Base-by-base conservation (phyloP, 2,797 vertebrate species). In the Alosa sapidissima region DNA sequence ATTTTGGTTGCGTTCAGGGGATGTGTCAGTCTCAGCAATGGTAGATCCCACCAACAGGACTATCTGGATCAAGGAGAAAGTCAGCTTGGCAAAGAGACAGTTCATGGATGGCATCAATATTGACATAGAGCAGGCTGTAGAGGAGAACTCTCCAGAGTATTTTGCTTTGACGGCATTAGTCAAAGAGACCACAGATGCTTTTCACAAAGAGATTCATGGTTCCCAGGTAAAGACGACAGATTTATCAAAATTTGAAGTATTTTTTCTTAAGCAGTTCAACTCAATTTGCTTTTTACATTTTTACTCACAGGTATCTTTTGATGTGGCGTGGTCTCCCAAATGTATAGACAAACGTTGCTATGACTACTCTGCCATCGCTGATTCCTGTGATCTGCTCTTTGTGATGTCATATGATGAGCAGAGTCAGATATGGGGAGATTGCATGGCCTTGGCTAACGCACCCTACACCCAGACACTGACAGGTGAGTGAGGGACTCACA, bases 351-450 rank as follows among this genome's bases (percentile, higher is more conserved):
- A 91, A 86, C 96, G 98, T 81, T 99, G 97, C 90, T 99, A 99
- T 87, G 97, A 99, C 92, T 98, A 99, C 75, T 90, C 93, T 41
- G 91, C 91, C 82, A 97, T 99, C 85, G 98, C 97, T 21, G 92
- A 96, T 41, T 96, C 96, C 86, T 98, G 97, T 82, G 98, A 99
- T 94, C 95, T 99, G 90, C 86, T 99, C 72, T 99, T 99, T 90
- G 98, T 99, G 85, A 99, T 99, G 98, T 99, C 98, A 1, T 99
- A 99, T 0, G 98, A 99, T 75, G 97, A 97, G 88, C 97, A 97
- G 93, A 98, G 97, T 92, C 98, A 98, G 92, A 95, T 98, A 88
- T 94, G 91, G 92, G 96, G 95, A 41, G 95, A 97, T 83, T 99
- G 98, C 89, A 90, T 96, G 86, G 98, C 97, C 36, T 97, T 95